Base-by-base conservation (phyloP, 2,113 vertebrate species). In the Asarcornis scutulata region DNA sequence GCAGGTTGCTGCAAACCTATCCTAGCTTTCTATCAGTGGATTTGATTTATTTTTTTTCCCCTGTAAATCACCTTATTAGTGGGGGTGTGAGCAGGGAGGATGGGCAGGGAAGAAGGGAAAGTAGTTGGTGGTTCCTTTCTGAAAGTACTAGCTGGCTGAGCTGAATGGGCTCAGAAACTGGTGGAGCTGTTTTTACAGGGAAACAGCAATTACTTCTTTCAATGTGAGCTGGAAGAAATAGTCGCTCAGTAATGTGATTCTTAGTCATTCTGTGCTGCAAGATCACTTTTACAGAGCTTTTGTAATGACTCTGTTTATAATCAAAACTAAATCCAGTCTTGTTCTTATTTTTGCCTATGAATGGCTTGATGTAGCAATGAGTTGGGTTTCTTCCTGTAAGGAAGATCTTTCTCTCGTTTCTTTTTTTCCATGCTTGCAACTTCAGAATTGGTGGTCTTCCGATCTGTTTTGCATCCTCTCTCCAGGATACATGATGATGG, bases 241-340 rank as follows among this genome's bases (percentile, higher is more conserved):
- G 27, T 62, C 55, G 31, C 82, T 96, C 87, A 69, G 84, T 89
- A 96, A 69, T 59, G 87, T 97, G 95, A 91, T 95, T 95, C 77
- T 96, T 93, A 96, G 91, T 95, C 86, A 89, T 92, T 69, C 7
- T 84, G 71, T 95, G 93, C 95, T 96, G 87, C 77, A 91, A 91
- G 87, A 80, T 17, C 17, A 8, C 67, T 96, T 90, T 92, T 87
- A 82, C 17, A 34, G 66, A 71, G 59, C 36, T 97, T 92, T 94
- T 80, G 55, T 83, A 96, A 96, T 48, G 93, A 17, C 27, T n/a
- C 26, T 88, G 72, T 81, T 81, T 63, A 40, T 71, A 73, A 38
- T 26, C 72, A 13, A 31, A 86, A 55, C 31, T 67, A 69, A 84
- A 71, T 58, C 15, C 59, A 42, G 3, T 20, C 32, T 79, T 69